Evolutionary conservation across 1,140 invertebrate genomes (phyloP).

Genomic region (Brachionus sp.): DNA sequence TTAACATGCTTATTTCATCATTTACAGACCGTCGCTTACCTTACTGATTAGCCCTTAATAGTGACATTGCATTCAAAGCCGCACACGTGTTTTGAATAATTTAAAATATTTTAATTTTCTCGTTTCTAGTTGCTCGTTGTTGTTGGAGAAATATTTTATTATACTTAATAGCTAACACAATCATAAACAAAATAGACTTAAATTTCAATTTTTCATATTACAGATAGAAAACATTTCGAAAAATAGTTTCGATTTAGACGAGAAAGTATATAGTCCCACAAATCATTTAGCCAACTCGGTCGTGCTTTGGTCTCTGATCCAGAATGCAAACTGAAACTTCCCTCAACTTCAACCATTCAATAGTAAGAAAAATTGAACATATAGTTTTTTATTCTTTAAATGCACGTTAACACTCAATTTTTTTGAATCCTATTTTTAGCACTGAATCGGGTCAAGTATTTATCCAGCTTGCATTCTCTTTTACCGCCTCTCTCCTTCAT

Average conservation of each 20-base stretch:
- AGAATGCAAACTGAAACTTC: neutral
- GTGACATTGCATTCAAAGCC: neutral
- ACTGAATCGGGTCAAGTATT: neutral
- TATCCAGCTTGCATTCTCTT: neutral
- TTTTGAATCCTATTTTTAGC: neutral
- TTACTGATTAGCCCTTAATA: neutral
- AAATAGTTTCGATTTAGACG: neutral
- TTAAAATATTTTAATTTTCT: neutral
- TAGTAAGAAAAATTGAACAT: neutral
- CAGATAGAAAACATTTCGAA: neutral
- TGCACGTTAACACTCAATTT: neutral
- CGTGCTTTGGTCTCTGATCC: neutral
- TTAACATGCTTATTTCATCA: neutral
- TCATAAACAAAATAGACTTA: conserved; percentile 1
- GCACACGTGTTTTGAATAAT: neutral
- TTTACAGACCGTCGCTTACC: neutral
- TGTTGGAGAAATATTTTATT: conserved; percentile 1
- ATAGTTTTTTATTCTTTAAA: neutral
- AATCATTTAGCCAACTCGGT: neutral
- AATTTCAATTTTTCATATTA: neutral
- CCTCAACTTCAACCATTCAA: neutral
- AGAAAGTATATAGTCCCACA: neutral
- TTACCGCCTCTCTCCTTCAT: neutral
- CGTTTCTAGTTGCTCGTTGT: neutral
- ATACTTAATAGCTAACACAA: neutral